phyloP scores from a whole-genome alignment of 2,888 invertebrate genomes.

The Carpatolechia fugitivella region DNA sequence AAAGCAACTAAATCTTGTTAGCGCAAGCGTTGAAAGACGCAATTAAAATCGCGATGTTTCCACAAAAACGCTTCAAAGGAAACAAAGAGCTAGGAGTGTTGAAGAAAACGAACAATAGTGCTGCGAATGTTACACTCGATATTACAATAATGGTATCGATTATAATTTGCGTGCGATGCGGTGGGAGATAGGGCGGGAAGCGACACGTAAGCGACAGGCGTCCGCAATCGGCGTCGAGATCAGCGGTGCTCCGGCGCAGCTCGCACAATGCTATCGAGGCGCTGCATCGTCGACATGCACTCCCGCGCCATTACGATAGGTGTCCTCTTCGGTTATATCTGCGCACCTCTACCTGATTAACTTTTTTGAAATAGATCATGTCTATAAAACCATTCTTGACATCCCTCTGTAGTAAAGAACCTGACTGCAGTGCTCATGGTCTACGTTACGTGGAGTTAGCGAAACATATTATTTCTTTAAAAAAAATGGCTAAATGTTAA shows the following conservation, averaged over 20 bases:
- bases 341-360: conserved; percentile 63
- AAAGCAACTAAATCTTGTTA: conserved; percentile 12
- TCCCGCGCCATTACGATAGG: conserved; percentile 72
- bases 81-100: conserved; percentile 46
- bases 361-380: conserved; percentile 38
- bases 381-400: not conserved
- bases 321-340: conserved; percentile 41
- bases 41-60: conserved; percentile 21
- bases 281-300: conserved; percentile 71
- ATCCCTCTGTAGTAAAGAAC: too few species aligned
- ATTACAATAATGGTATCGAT: conserved; percentile 80
- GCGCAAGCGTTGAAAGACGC: conserved; percentile 18
- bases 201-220: conserved; percentile 76
- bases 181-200: conserved; percentile 65
- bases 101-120: conserved; percentile 68
- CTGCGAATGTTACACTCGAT: conserved; percentile 70
- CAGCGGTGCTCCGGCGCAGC: conserved; percentile 58
- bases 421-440: too few species aligned
- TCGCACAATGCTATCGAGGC: conserved; percentile 74
- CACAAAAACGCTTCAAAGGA: conserved; percentile 33
- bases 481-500: too few species aligned
- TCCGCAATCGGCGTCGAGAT: conserved; percentile 70
- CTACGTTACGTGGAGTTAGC: too few species aligned
- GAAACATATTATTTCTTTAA: too few species aligned
- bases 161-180: conserved; percentile 79